A percentile compares a stretch with the other conserved stretches of the same genome.
phyloP scores from a whole-genome alignment of 2,113 vertebrate genomes.

The Sardina pilchardus region DNA sequence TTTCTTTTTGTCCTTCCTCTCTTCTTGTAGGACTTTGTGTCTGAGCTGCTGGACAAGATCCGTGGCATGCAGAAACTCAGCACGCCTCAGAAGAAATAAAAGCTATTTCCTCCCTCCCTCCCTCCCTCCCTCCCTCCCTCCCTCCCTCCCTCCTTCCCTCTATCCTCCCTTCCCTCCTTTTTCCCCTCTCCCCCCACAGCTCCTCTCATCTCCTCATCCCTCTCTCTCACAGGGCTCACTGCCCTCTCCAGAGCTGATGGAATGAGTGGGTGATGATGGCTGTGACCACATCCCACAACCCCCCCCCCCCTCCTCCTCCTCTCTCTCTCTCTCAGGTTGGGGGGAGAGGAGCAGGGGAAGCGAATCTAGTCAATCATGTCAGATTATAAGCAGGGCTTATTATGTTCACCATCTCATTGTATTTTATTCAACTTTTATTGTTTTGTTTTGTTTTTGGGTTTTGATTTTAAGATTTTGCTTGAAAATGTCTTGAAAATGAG shows the following conservation, averaged over 20 bases:
- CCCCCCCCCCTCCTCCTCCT: background rate
- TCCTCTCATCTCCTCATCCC: conserved; percentile 42
- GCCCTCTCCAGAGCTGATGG: background rate
- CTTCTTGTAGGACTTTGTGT: conserved; percentile 78
- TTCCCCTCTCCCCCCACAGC: conserved; percentile 7
- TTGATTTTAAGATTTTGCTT: conserved; percentile 31
- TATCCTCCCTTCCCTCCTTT: background rate
- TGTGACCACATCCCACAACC: conserved; percentile 21
- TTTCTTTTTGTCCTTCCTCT: conserved; percentile 13
- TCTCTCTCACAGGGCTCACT: conserved; percentile 38
- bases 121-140: background rate
- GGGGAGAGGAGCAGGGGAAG: conserved; percentile 22
- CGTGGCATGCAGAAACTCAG: conserved; percentile 93
- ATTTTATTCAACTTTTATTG: conserved; percentile 42
- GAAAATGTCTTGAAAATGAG: conserved; percentile 41
- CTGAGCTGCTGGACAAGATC: conserved; percentile 87
- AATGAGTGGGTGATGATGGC: conserved; percentile 5
- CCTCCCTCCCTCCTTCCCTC: conserved; percentile 3
- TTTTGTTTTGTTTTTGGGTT: conserved; percentile 31
- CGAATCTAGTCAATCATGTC: conserved; percentile 45
- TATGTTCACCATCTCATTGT: conserved; percentile 44
- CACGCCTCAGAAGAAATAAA: conserved; percentile 90
- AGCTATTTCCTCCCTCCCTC: conserved; percentile 22
- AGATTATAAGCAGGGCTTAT: conserved; percentile 55
- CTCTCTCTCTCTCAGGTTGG: background rate